A percentile compares a stretch with the other conserved stretches of the same genome.
phyloP scores from a whole-genome alignment of 2,888 invertebrate species.

The Macropis europaea region DNA sequence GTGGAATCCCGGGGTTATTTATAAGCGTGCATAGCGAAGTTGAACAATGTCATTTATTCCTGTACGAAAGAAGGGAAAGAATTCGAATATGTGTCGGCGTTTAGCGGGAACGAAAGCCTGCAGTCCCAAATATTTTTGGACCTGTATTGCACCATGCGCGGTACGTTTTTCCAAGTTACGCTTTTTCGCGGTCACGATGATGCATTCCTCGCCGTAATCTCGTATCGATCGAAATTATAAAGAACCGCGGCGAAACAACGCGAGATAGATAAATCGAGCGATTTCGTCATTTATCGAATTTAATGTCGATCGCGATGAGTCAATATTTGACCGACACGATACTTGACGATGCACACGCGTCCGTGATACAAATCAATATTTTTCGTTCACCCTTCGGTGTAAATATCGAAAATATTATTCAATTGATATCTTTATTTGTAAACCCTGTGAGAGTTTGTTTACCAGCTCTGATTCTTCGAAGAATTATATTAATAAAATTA shows the following conservation, averaged over 20 bases:
- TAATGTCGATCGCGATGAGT: not conserved
- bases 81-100: slow-evolving; percentile 6
- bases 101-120: slow-evolving; percentile 21
- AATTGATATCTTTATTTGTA: no score
- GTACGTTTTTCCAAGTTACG: slow-evolving; percentile 39
- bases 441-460: no score
- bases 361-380: no score
- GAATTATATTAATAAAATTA: no score
- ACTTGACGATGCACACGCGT: no score
- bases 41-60: slow-evolving; percentile 55
- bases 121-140: slow-evolving; percentile 34
- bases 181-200: not conserved
- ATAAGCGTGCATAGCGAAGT: not conserved
- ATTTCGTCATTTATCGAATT: not conserved
- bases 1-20: slow-evolving; percentile 2
- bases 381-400: no score
- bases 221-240: no score
- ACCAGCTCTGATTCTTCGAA: no score
- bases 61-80: slow-evolving; percentile 26
- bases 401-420: no score
- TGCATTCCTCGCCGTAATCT: not conserved
- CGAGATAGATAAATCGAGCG: not conserved
- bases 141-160: slow-evolving; percentile 44
- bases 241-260: no score
- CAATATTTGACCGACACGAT: slow-evolving; percentile 4